Percentiles rank a stretch among this genome's conserved stretches.
phyloP scores from a whole-genome alignment of 1,140 invertebrate species.

The Rhynchophorus ferrugineus region DNA sequence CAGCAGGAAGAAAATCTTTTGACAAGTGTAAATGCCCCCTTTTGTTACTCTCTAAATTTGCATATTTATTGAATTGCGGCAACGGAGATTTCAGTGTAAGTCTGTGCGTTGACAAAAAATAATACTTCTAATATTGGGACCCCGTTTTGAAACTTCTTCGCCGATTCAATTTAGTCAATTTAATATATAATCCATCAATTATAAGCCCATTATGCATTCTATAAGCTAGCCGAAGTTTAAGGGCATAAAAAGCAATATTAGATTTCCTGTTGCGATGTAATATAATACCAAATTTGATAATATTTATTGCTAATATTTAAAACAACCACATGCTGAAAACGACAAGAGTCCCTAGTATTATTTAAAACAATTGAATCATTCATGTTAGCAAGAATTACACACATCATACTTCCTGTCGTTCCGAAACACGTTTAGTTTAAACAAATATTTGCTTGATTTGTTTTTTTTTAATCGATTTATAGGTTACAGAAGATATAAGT shows the following conservation, averaged over 20 bases:
- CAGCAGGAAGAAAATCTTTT: conserved; percentile 29
- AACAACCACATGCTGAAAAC: too few species aligned
- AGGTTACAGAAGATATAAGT: too few species aligned
- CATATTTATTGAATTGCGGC: conserved; percentile 41
- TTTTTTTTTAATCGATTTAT: too few species aligned
- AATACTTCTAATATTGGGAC: conserved; percentile 35
- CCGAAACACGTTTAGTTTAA: too few species aligned
- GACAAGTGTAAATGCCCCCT: conserved; percentile 39
- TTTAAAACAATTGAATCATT: too few species aligned
- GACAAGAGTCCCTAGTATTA: too few species aligned
- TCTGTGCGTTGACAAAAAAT: conserved; percentile 38
- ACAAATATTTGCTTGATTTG: too few species aligned
- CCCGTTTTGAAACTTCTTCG: conserved; percentile 14
- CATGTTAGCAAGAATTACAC: too few species aligned
- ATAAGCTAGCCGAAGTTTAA: neutral
- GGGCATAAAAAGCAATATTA: neutral
- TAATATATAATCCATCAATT: conserved; percentile 21
- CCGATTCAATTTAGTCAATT: conserved; percentile 19
- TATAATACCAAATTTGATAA: too few species aligned
- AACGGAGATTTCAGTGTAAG: conserved; percentile 38
- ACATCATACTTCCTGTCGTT: too few species aligned
- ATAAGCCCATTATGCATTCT: conserved; percentile 17
- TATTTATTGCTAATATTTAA: too few species aligned
- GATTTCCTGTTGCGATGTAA: neutral
- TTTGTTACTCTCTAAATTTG: conserved; percentile 38